phyloP scores from a whole-genome alignment of 2,888 invertebrate genomes.

The Euclidia mi region DNA sequence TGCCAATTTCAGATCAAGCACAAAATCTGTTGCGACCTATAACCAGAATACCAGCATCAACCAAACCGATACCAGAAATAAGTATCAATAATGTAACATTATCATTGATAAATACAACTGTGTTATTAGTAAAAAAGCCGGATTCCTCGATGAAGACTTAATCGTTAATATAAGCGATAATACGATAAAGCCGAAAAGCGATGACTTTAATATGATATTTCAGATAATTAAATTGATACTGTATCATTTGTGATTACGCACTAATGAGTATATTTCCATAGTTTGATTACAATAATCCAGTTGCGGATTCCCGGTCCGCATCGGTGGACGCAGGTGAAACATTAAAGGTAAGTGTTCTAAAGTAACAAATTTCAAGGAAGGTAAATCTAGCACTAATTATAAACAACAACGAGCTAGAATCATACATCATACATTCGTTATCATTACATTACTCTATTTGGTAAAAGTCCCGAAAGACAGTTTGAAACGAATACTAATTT shows the following conservation, averaged over 20 bases:
- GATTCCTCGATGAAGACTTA: conserved; percentile 11
- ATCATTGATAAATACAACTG: conserved; percentile 2
- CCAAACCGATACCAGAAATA: no score
- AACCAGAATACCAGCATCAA: no score
- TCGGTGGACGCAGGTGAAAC: conserved; percentile 57
- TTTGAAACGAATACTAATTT: no score
- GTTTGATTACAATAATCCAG: conserved; percentile 75
- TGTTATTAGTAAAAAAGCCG: conserved; percentile 9
- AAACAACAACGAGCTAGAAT: no score
- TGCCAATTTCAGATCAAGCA: no score
- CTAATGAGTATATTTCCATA: conserved; percentile 72
- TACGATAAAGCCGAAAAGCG: conserved; percentile 35
- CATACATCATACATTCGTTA: no score
- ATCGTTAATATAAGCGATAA: conserved; percentile 37
- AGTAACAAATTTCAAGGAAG: conserved; percentile 19
- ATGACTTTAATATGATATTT: conserved; percentile 39
- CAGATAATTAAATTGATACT: conserved; percentile 60
- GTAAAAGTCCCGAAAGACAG: no score
- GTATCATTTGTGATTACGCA: conserved; percentile 61
- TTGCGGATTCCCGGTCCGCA: conserved; percentile 58
- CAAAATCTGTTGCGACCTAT: no score
- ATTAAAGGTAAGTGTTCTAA: conserved; percentile 59
- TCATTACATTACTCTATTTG: no score
- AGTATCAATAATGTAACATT: not conserved
- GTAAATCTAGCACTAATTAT: not conserved